These are phyloP conservation scores for Thaumetopoea pityocampa DNA, from an alignment of 1,140 invertebrate genomes.

Conservation along the genomic window DNA sequence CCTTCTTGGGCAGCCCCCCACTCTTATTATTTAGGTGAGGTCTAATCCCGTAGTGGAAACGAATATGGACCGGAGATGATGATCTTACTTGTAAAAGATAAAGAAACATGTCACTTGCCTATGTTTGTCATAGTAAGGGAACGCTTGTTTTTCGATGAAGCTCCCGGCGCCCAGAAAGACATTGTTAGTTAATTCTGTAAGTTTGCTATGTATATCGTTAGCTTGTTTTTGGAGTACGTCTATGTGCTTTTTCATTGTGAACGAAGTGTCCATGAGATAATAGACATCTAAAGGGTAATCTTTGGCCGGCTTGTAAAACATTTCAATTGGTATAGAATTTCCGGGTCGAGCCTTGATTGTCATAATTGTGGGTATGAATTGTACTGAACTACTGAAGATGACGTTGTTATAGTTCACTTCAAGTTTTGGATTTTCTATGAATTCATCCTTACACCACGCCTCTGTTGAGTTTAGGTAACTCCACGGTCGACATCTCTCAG, in stretches of 20 bases:
- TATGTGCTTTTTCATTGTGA: conserved; percentile 87
- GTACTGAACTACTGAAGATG: conserved; percentile 13
- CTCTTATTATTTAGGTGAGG: no score
- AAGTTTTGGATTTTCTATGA: conserved; percentile 24
- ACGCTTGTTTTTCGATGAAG: conserved; percentile 91
- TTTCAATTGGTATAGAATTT: conserved; percentile 31
- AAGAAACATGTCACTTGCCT: conserved; percentile 47
- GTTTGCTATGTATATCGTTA: conserved; percentile 77
- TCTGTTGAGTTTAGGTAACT: neutral
- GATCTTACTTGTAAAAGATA: no score
- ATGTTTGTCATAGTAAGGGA: conserved; percentile 81
- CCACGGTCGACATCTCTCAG: neutral
- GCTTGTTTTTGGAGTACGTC: conserved; percentile 82
- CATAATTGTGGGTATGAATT: conserved; percentile 52
- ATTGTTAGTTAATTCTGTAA: conserved; percentile 87
- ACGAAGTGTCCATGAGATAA: conserved; percentile 91
- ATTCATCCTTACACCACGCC: conserved; percentile 35
- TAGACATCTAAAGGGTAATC: conserved; percentile 94
- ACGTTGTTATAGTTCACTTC: neutral
- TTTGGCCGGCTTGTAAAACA: conserved; percentile 79
- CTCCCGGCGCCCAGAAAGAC: conserved; percentile 91
- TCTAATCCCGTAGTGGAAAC: no score
- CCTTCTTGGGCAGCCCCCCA: no score
- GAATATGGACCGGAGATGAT: no score
- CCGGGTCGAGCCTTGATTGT: conserved; percentile 41